Evolutionary conservation across 2,113 vertebrate species (phyloP).

Genomic region (Mastomys coucha): DNA sequence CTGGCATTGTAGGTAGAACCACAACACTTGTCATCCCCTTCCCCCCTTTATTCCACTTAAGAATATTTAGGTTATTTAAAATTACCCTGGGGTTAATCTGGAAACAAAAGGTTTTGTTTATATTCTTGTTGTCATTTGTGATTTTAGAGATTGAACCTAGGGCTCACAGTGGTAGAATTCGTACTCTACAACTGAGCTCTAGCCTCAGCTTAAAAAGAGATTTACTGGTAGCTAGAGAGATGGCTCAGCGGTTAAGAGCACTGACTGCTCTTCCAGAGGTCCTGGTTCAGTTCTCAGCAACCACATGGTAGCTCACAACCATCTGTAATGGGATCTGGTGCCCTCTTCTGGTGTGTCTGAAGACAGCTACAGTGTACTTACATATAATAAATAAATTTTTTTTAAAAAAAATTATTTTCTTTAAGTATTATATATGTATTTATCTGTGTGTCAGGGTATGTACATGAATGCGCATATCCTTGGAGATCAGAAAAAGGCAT

Average conservation of each 20-base stretch:
- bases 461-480: not conserved
- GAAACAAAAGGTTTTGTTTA: not conserved
- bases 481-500: not conserved
- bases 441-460: not conserved
- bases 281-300: no score
- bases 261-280: no score
- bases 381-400: no score
- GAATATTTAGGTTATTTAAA: slow-evolving; percentile 51
- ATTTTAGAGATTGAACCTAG: not conserved
- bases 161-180: not conserved
- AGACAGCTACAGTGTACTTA: no score
- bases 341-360: no score
- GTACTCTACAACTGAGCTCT: not conserved
- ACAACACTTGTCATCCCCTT: not conserved
- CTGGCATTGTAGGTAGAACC: not conserved
- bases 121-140: not conserved
- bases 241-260: no score
- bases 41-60: not conserved
- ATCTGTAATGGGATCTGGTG: no score
- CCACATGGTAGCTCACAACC: no score
- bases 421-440: not conserved
- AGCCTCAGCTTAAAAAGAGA: not conserved
- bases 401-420: no score
- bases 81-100: slow-evolving; percentile 28
- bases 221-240: no score